phyloP scores from a whole-genome alignment of 2,888 invertebrate genomes.

The Drosophila cognata region DNA sequence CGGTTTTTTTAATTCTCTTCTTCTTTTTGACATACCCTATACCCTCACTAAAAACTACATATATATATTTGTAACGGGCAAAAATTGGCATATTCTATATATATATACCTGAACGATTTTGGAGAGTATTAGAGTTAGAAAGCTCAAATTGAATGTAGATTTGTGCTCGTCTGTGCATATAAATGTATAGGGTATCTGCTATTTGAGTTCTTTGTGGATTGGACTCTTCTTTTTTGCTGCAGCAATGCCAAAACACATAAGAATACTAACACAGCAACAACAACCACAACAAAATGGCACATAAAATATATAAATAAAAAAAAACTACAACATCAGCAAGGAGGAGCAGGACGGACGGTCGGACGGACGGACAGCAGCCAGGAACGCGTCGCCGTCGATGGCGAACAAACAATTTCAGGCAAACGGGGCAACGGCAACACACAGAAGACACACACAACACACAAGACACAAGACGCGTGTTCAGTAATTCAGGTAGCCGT shows the following conservation, averaged over 20 bases:
- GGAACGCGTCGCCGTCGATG: constrained; percentile 72
- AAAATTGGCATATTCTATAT: not conserved
- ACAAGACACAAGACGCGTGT: constrained; percentile 83
- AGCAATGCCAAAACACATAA: constrained; percentile 69
- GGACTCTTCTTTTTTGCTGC: constrained; percentile 37
- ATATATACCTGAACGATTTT: not conserved
- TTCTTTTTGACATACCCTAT: not conserved
- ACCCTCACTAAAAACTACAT: not conserved
- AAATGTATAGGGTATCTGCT: constrained; percentile 9
- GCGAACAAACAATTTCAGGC: constrained; percentile 80
- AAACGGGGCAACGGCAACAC: constrained; percentile 39
- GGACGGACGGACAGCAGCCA: constrained; percentile 17
- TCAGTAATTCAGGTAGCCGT: constrained; percentile 84
- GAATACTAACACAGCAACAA: constrained; percentile 62
- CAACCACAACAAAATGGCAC: constrained; percentile 59
- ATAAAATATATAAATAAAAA: constrained; percentile 62
- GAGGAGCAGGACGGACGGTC: constrained; percentile 23
- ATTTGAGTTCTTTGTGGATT: not conserved
- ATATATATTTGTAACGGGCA: not conserved
- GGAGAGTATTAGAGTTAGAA: not conserved
- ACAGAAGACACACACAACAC: constrained; percentile 74
- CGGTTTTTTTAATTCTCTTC: not conserved
- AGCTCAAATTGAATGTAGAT: too few species aligned
- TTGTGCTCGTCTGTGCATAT: not conserved
- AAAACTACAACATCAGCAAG: constrained; percentile 19